Base-by-base conservation (phyloP, 2,113 vertebrate genomes). In the Prunella fulvescens region DNA sequence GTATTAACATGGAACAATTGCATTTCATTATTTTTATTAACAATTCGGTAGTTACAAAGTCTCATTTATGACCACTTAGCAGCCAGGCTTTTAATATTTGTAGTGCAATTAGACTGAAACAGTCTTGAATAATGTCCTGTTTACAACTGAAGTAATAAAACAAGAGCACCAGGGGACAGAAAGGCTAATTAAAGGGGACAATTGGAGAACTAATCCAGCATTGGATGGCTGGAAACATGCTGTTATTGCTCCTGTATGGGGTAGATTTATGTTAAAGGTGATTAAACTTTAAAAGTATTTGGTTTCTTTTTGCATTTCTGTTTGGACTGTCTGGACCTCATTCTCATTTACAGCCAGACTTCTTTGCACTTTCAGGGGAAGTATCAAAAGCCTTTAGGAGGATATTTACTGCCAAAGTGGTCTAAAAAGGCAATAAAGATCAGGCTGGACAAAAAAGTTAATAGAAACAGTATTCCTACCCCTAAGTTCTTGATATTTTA, bases 61-160 rank as follows among this genome's bases (percentile, higher is more conserved):
- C 66, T 73, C 70, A 62, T 94, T 96, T 96, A 96, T 89, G 84
- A 81, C 56, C 71, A 76, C 83, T 92, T 95, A 96, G 87, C 76
- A 90, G 45, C 78, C 87, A 95, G 48, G 54, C 62, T 93, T 54
- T 90, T 91, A 90, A 95, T 95, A 96, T 96, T 89, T 96, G 83
- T 84, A 81, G 92, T 53, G 48, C 82, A 97, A 95, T 97, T 95
- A 97, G 86, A 64, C 60, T 71, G 60, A 76, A 94, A 85, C 14
- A 61, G 66, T 89, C 88, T 92, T 95, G 79, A 96, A 95, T 95
- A 94, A 96, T 94, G 88, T 81, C 93, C 92, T 96, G 86, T 96
- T 96, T 96, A 93, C 87, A 96, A 81, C 77, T 53, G 56, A 57
- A 78, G 88, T 64, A 96, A 90, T 96, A 94, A 96, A 95, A 78